phyloP scores from a whole-genome alignment of 2,113 vertebrate species.

The Stigmatopora nigra region DNA sequence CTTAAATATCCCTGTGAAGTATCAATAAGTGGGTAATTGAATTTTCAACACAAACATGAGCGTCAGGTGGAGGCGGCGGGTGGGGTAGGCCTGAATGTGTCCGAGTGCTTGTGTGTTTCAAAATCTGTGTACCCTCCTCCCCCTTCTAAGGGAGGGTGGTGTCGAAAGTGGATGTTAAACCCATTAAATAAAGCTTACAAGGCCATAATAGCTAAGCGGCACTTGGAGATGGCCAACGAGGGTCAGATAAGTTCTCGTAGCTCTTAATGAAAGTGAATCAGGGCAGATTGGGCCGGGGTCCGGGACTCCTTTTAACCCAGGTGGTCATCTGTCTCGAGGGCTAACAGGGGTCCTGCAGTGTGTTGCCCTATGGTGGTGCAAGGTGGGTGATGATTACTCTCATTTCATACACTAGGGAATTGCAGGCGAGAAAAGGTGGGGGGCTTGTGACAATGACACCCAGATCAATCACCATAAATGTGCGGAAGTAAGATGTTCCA shows the following conservation, averaged over 20 bases:
- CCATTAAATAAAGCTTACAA: constrained; percentile 99
- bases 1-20: constrained; percentile 99
- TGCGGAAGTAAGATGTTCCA: constrained; percentile 59
- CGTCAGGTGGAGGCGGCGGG: constrained; percentile 80
- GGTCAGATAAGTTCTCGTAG: constrained; percentile 71
- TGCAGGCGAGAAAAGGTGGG: constrained; percentile 14
- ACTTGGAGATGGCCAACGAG: constrained; percentile 70
- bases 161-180: constrained; percentile 98
- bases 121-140: constrained; percentile 75
- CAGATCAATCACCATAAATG: constrained; percentile 47
- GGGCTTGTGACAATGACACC: constrained; percentile 48
- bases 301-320: constrained; percentile 63
- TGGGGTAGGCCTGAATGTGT: constrained; percentile 35
- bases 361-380: constrained; percentile 23
- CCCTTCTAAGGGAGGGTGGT: constrained; percentile 79
- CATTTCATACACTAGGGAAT: constrained; percentile 58
- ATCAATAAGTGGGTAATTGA: constrained; percentile 99
- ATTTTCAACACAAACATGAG: constrained; percentile 99
- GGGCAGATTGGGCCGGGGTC: constrained; percentile 50
- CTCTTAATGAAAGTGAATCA: constrained; percentile 75
- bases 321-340: constrained; percentile 59
- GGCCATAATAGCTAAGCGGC: constrained; percentile 82
- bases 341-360: constrained; percentile 43
- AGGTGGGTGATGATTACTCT: constrained; percentile 54
- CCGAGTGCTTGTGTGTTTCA: constrained; percentile 68